Conservation (phyloP, 2,797 vertebrate species). For the Oreortyx pictus region DNA sequence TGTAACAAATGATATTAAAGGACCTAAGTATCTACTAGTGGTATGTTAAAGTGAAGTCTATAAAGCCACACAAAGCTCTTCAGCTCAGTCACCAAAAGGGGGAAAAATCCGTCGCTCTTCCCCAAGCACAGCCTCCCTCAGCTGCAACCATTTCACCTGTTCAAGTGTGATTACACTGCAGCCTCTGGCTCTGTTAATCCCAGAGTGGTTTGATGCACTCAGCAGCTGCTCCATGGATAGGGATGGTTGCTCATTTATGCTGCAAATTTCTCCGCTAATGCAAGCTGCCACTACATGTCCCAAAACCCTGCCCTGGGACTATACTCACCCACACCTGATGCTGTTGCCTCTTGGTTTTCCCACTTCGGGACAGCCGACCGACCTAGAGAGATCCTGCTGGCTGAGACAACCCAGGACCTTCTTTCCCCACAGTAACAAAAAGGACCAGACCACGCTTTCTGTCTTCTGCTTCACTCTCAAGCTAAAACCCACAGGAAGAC, state of each 20-base stretch:
- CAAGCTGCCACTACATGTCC: neutral
- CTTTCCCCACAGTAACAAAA: neutral
- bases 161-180: constrained; percentile 66
- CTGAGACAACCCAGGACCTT: neutral
- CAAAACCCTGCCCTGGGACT: neutral
- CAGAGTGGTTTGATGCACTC: constrained; percentile 9
- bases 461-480: constrained; percentile 23
- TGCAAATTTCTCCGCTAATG: neutral
- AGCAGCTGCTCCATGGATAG: constrained; percentile 50
- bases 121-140: neutral
- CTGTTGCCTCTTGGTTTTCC: neutral
- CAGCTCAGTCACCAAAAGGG: neutral
- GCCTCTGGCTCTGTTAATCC: constrained; percentile 62
- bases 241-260: constrained; percentile 9
- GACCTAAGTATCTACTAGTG: neutral
- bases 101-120: neutral
- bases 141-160: constrained; percentile 54
- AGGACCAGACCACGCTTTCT: neutral
- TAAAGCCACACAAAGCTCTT: neutral
- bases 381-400: neutral
- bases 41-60: neutral
- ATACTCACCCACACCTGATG: constrained; percentile 43
- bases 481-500: neutral
- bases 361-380: neutral
- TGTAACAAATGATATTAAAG: neutral